These are phyloP conservation scores for Malacosoma neustria DNA, from an alignment of 2,888 invertebrate species.

Conservation along the genomic window DNA sequence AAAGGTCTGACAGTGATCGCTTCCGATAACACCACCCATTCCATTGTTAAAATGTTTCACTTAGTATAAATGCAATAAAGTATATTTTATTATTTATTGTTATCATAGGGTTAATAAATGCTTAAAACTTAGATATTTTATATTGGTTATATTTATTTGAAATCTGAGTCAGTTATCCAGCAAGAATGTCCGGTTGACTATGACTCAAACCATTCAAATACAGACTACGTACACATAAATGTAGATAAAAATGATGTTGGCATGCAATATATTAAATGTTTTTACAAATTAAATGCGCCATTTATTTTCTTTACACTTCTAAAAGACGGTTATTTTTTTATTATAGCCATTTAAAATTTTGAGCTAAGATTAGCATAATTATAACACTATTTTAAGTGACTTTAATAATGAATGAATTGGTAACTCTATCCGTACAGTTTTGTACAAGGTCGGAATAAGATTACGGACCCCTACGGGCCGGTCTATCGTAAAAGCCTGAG, in stretches of 20 bases:
- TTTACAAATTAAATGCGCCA: not conserved
- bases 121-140: too few relatives aligned
- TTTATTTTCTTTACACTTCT: not conserved
- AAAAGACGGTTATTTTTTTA: not conserved
- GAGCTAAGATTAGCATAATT: not conserved
- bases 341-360: not conserved
- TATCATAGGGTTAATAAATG: too few relatives aligned
- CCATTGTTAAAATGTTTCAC: too few relatives aligned
- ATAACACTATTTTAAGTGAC: not conserved
- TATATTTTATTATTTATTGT: too few relatives aligned
- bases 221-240: not conserved
- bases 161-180: not conserved
- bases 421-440: too few relatives aligned
- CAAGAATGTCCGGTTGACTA: not conserved
- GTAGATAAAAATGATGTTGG: not conserved
- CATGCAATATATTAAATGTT: not conserved
- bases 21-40: too few relatives aligned
- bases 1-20: too few relatives aligned
- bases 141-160: slow-evolving; percentile 1
- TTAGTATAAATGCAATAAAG: too few relatives aligned
- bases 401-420: too few relatives aligned
- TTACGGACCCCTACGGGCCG: too few relatives aligned
- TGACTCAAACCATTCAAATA: not conserved
- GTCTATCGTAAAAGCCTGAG: too few relatives aligned
- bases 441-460: too few relatives aligned